phyloP scores from a whole-genome alignment of 1,140 invertebrate species.

The Oreohelix idahoensis region DNA sequence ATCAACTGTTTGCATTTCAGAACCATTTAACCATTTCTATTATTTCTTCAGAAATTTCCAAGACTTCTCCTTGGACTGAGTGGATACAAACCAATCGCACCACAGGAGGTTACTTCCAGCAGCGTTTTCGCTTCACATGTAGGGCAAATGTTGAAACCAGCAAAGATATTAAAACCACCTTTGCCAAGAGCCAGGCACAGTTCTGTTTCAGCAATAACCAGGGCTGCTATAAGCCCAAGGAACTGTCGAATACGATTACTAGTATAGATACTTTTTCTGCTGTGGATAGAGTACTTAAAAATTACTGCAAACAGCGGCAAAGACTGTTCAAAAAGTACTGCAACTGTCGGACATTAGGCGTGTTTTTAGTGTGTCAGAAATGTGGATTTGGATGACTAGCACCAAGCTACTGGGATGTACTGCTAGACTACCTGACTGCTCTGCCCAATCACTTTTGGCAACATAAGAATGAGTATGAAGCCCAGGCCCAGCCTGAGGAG shows the following conservation, averaged over 20 bases:
- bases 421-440: conserved; percentile 43
- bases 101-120: conserved; percentile 79
- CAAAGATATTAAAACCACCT: conserved; percentile 77
- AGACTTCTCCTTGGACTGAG: conserved; percentile 79
- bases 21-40: neutral
- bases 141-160: conserved; percentile 82
- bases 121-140: conserved; percentile 84
- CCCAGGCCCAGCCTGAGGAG: neutral
- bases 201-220: conserved; percentile 80
- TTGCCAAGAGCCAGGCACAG: conserved; percentile 84
- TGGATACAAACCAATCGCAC: conserved; percentile 79
- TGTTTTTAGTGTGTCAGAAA: conserved; percentile 68
- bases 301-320: conserved; percentile 61
- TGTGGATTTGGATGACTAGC: conserved; percentile 60
- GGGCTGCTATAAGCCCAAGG: conserved; percentile 59
- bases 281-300: conserved; percentile 60
- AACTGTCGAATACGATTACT: conserved; percentile 54
- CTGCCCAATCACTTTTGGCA: conserved; percentile 45
- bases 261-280: conserved; percentile 61
- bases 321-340: conserved; percentile 65
- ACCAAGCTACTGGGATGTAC: conserved; percentile 46
- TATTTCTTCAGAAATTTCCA: conserved; percentile 54
- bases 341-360: conserved; percentile 67
- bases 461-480: neutral
- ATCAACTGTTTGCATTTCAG: neutral